Conservation (phyloP, 2,797 vertebrate species). For the Epinephelus coioides region DNA sequence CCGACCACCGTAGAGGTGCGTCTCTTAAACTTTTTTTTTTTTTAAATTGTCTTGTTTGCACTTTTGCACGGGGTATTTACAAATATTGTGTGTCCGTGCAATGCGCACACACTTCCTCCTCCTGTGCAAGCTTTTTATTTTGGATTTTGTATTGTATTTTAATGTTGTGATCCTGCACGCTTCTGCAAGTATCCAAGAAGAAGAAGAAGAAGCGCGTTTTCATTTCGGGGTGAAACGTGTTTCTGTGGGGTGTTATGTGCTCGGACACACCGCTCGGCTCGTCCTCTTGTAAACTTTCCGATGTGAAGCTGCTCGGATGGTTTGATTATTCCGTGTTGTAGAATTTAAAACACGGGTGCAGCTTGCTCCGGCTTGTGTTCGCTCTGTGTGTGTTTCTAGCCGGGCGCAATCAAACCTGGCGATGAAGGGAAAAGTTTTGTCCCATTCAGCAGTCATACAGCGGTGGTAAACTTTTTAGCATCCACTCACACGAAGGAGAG, state of each 20-base stretch:
- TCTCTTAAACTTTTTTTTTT: slow-evolving; percentile 75
- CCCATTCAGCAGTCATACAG: slow-evolving; percentile 62
- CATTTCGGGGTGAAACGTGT: slow-evolving; percentile 12
- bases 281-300: slow-evolving; percentile 42
- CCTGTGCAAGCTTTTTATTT: background rate
- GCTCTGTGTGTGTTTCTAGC: slow-evolving; percentile 4
- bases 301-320: slow-evolving; percentile 14
- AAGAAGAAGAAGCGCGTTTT: slow-evolving; percentile 15
- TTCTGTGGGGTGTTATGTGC: background rate
- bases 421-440: slow-evolving; percentile 73
- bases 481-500: slow-evolving; percentile 41
- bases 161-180: background rate
- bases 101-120: slow-evolving; percentile 27
- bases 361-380: background rate
- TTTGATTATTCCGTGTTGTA: slow-evolving; percentile 5
- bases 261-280: slow-evolving; percentile 11
- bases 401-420: slow-evolving; percentile 29
- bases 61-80: slow-evolving; percentile 32
- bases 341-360: background rate
- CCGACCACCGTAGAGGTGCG: slow-evolving; percentile 65
- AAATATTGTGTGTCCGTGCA: slow-evolving; percentile 8
- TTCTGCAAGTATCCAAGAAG: background rate
- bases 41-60: slow-evolving; percentile 24
- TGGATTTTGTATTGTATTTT: slow-evolving; percentile 3
- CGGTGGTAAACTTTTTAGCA: slow-evolving; percentile 73